Evolutionary conservation across 2,797 vertebrate genomes (phyloP).

Genomic region (Columba guinea): DNA sequence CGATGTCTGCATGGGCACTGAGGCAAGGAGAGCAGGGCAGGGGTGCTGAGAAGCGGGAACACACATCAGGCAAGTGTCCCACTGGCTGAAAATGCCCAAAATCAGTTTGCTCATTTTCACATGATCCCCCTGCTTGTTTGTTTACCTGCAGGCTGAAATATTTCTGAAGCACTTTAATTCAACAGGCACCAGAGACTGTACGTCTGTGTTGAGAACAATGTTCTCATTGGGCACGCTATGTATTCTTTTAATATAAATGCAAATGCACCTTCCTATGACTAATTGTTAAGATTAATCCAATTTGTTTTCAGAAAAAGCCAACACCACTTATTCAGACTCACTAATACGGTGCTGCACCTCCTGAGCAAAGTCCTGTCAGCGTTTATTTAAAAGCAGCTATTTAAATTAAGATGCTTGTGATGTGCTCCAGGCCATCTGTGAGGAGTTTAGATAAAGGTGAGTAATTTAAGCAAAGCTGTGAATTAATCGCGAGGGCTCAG

Average conservation of each 20-base stretch:
- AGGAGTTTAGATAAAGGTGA: slow-evolving; percentile 24
- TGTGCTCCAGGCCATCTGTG: not conserved
- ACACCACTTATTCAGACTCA: slow-evolving; percentile 3
- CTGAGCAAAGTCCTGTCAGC: not conserved
- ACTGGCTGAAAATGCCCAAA: not conserved
- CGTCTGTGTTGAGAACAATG: not conserved
- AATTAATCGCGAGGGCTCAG: slow-evolving; percentile 18
- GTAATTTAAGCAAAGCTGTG: slow-evolving; percentile 20
- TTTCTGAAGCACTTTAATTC: slow-evolving; percentile 7
- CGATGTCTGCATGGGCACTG: not conserved
- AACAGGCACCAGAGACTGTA: not conserved
- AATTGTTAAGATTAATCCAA: slow-evolving; percentile 59
- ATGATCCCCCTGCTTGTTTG: not conserved
- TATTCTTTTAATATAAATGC: slow-evolving; percentile 48
- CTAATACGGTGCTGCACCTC: not conserved
- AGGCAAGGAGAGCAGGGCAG: not conserved
- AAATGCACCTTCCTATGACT: slow-evolving; percentile 55
- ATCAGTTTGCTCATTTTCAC: not conserved
- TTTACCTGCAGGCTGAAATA: slow-evolving; percentile 12
- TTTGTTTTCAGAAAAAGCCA: slow-evolving; percentile 58
- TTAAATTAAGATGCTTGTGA: not conserved
- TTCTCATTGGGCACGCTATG: not conserved
- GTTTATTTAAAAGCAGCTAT: slow-evolving; percentile 31
- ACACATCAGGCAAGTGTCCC: not conserved
- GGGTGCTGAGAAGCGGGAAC: not conserved